Base-by-base conservation (phyloP, 64 coral and sea anemone genomes). In the Acropora tenuis region DNA sequence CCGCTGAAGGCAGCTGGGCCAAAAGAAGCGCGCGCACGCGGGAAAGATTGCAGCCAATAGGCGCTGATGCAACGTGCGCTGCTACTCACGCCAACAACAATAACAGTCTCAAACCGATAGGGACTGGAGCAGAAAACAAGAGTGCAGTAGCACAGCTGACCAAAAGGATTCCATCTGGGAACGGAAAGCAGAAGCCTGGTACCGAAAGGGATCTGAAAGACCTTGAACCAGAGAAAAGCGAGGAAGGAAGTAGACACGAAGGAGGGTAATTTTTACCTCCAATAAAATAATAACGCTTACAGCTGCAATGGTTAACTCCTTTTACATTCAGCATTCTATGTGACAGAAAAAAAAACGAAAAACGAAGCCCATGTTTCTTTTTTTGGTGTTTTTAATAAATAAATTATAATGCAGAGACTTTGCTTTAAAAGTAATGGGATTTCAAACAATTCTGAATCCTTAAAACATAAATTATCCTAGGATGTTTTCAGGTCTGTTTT, bases 1-100 rank as follows among this genome's bases (percentile, higher is more conserved):
- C 11, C 43, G 45, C 42, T 69, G 90, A 85, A 76, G 53, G 61
- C 48, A 71, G 90, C 50, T 87, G 82, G 90, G 86, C 73, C 20
- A 92, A 92, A 65, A 50, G 90, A 78, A 92, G 90, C 82, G 90
- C 90, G 5, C 69, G 90, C 78, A 92, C 90, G 48, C 90, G 90
- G 59, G 90, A 92, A 87, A 83, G 90, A 76, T 76, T 92, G 11
- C 90, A 92, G 30, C 90, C 90, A 78, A 92, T 92, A 43, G 90
- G 90, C 47, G 90, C 90, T 2, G 90, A 92, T 13, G 68, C 90
- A 2, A 69, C 41, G 10, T 82, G 87, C 17, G 78, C 67, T 17
- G 43, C 20, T 15, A 13, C 48, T 9, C 82, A 92, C 53, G 90
- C 86, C 71, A 85, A 6, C 9, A 91, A 91, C 52, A 92, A 92